Evolutionary conservation across 2,888 invertebrate species (phyloP).

Genomic region (Harmothoe impar): DNA sequence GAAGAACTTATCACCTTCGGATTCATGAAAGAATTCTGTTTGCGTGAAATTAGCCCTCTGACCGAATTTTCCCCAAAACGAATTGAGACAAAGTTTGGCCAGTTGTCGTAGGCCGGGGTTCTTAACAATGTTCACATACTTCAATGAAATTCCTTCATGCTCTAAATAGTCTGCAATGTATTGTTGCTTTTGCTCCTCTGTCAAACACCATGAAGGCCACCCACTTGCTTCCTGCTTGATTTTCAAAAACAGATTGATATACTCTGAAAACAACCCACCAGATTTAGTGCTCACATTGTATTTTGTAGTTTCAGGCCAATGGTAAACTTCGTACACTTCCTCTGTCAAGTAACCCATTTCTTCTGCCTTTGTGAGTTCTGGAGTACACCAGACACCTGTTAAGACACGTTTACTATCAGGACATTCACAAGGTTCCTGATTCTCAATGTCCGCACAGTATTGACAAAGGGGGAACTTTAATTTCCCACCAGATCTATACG

Average conservation of each 20-base stretch:
- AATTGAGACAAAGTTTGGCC: constrained; percentile 71
- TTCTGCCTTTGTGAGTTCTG: constrained; percentile 71
- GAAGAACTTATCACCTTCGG: background rate
- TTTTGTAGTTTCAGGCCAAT: background rate
- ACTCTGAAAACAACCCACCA: constrained; percentile 74
- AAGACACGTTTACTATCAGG: constrained; percentile 62
- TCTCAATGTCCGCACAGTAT: no score
- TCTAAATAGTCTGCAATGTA: constrained; percentile 68
- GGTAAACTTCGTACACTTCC: background rate
- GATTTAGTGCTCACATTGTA: constrained; percentile 73
- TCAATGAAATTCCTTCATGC: constrained; percentile 67
- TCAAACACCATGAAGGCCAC: constrained; percentile 68
- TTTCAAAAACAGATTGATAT: constrained; percentile 73
- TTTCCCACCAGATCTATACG: no score
- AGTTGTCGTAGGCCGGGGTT: constrained; percentile 71
- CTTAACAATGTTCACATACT: constrained; percentile 67
- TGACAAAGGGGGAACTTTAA: no score
- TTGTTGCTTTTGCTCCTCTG: constrained; percentile 68
- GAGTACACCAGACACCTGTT: constrained; percentile 76
- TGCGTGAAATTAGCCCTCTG: constrained; percentile 46
- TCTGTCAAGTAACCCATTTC: background rate
- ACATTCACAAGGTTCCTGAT: background rate
- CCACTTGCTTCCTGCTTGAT: constrained; percentile 71
- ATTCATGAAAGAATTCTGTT: background rate
- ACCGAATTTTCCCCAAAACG: constrained; percentile 73